These are phyloP conservation scores for Malurus melanocephalus DNA, from an alignment of 2,113 vertebrate genomes.

Conservation along the genomic window DNA sequence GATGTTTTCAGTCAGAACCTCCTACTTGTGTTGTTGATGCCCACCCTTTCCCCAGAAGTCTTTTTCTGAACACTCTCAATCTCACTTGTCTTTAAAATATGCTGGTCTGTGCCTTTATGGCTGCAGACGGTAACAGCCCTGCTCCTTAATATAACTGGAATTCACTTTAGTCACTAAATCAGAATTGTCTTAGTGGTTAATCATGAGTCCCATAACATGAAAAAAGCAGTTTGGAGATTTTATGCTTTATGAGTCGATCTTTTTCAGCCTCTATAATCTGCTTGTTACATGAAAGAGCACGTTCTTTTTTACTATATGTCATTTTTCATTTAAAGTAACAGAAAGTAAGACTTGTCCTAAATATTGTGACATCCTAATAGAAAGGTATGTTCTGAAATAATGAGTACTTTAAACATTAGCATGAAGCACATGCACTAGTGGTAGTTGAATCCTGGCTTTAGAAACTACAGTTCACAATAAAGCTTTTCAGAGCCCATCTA, in stretches of 20 bases:
- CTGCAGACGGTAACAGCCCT: neutral
- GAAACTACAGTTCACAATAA: neutral
- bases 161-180: neutral
- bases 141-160: neutral
- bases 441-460: neutral
- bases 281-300: neutral
- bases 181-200: neutral
- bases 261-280: constrained; percentile 13
- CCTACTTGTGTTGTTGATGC: neutral
- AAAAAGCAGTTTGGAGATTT: neutral
- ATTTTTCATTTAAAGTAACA: constrained; percentile 17
- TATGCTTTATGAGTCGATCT: neutral
- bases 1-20: neutral
- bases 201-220: neutral
- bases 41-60: neutral
- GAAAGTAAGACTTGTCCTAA: neutral
- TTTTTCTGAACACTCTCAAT: neutral
- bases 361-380: neutral
- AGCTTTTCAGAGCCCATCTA: neutral
- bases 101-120: neutral
- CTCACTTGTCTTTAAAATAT: neutral
- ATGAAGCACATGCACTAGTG: neutral
- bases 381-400: constrained; percentile 2
- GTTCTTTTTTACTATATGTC: neutral
- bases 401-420: neutral